A percentile compares a stretch with the other conserved stretches of the same genome.
These are phyloP conservation scores for Fragum sueziense DNA, from an alignment of 2,888 invertebrate species.

Conservation along the genomic window DNA sequence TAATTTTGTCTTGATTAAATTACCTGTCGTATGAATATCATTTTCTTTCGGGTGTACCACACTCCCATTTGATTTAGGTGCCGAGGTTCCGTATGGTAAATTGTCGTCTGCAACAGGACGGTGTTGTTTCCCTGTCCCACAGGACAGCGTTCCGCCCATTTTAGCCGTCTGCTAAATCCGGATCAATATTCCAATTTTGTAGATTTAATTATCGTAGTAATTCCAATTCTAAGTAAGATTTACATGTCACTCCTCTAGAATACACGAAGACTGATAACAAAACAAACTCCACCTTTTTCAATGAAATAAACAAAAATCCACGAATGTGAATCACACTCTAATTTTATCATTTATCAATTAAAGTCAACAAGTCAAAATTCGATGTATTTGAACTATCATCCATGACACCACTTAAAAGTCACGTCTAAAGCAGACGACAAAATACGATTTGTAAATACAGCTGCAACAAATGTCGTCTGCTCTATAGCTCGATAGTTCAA, in stretches of 20 bases:
- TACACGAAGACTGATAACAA: not conserved
- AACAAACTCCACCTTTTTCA: not conserved
- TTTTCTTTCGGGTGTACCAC: conserved; percentile 11
- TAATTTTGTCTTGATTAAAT: no score
- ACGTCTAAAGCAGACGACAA: not conserved
- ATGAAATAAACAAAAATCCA: no score
- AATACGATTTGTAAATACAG: not conserved
- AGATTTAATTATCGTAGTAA: not conserved
- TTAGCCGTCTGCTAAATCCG: not conserved
- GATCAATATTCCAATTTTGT: not conserved
- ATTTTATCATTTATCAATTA: not conserved
- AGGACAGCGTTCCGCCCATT: conserved; percentile 62
- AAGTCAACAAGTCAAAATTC: not conserved
- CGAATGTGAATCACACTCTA: not conserved
- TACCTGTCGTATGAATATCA: conserved; percentile 31
- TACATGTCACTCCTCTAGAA: no score
- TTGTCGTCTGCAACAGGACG: conserved; percentile 40
- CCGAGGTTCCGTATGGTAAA: conserved; percentile 42
- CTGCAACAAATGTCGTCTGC: conserved; percentile 1
- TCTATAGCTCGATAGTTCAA: no score
- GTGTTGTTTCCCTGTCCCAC: conserved; percentile 48
- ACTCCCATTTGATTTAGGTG: conserved; percentile 16
- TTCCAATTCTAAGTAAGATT: no score
- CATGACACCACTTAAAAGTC: not conserved
- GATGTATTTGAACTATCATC: not conserved